A percentile compares a stretch with the other conserved stretches of the same genome.
Evolutionary conservation across 2,888 invertebrate genomes (phyloP).

Genomic region (Dolichopus griseipennis): DNA sequence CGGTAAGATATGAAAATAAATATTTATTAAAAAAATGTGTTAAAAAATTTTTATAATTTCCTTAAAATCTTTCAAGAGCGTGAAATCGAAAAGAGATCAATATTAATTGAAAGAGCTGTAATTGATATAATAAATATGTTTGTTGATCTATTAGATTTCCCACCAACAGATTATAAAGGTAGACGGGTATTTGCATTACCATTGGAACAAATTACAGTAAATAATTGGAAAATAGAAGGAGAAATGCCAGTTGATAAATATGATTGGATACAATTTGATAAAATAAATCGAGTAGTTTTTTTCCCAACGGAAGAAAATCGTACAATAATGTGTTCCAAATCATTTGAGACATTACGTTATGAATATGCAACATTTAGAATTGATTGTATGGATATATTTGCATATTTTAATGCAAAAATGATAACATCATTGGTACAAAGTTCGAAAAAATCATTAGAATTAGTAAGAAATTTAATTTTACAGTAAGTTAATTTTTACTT

Average conservation of each 20-base stretch:
- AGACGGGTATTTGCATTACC: slow-evolving; percentile 51
- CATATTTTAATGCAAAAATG: slow-evolving; percentile 67
- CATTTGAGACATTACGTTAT: slow-evolving; percentile 54
- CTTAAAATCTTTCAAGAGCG: slow-evolving; percentile 31
- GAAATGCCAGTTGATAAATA: slow-evolving; percentile 38
- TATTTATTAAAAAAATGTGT: not conserved
- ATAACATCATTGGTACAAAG: slow-evolving; percentile 64
- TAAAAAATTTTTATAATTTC: not conserved
- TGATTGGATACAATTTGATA: slow-evolving; percentile 40
- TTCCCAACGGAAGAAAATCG: slow-evolving; percentile 33
- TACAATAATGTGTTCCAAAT: slow-evolving; percentile 44
- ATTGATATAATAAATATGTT: slow-evolving; percentile 71
- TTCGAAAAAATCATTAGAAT: slow-evolving; percentile 64
- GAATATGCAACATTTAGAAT: slow-evolving; percentile 54
- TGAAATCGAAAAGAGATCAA: slow-evolving; percentile 51
- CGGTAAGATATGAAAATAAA: slow-evolving; percentile 23
- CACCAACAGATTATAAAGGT: slow-evolving; percentile 46
- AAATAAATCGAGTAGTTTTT: slow-evolving; percentile 36
- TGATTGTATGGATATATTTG: slow-evolving; percentile 73
- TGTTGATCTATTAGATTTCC: slow-evolving; percentile 46
- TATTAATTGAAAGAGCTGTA: slow-evolving; percentile 65
- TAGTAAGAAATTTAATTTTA: slow-evolving; percentile 52
- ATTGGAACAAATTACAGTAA: slow-evolving; percentile 47
- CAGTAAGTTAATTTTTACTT: slow-evolving; percentile 23
- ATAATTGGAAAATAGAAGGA: slow-evolving; percentile 41